Conservation (phyloP, 2,797 vertebrate genomes). For the Bradypodion ventrale region DNA sequence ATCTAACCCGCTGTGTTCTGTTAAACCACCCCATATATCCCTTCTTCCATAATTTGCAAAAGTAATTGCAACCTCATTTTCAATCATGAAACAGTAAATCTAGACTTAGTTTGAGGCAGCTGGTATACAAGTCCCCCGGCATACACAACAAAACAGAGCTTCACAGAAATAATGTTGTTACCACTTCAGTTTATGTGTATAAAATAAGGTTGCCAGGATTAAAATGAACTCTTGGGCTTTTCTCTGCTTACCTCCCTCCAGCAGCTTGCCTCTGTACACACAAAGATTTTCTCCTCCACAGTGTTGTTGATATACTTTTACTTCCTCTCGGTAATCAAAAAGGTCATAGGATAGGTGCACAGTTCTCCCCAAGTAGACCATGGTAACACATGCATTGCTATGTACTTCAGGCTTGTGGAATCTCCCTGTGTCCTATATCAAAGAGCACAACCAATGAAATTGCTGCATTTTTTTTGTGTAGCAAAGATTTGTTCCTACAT, state of each 20-base stretch:
- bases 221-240: constrained; percentile 10
- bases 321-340: constrained; percentile 82
- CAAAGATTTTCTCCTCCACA: constrained; percentile 96
- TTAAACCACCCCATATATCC: constrained; percentile 60
- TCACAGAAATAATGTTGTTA: constrained; percentile 55
- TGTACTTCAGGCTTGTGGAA: constrained; percentile 77
- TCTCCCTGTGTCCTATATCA: constrained; percentile 75
- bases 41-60: constrained; percentile 50
- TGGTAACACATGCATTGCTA: constrained; percentile 83
- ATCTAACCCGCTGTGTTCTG: constrained; percentile 49
- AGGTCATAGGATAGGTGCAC: constrained; percentile 81
- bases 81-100: constrained; percentile 55
- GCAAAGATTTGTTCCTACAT: background rate
- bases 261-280: constrained; percentile 86
- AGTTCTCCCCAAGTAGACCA: constrained; percentile 89
- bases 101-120: constrained; percentile 59
- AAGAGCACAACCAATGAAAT: constrained; percentile 47
- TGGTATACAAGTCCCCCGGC: constrained; percentile 56
- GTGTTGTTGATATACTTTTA: constrained; percentile 93
- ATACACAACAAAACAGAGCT: constrained; percentile 46
- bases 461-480: background rate
- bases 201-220: constrained; percentile 32
- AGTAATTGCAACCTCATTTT: constrained; percentile 61
- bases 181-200: constrained; percentile 50
- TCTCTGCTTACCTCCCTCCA: constrained; percentile 85